Evolutionary conservation across 2,888 invertebrate species (phyloP).

Genomic region (Folsomia candida): DNA sequence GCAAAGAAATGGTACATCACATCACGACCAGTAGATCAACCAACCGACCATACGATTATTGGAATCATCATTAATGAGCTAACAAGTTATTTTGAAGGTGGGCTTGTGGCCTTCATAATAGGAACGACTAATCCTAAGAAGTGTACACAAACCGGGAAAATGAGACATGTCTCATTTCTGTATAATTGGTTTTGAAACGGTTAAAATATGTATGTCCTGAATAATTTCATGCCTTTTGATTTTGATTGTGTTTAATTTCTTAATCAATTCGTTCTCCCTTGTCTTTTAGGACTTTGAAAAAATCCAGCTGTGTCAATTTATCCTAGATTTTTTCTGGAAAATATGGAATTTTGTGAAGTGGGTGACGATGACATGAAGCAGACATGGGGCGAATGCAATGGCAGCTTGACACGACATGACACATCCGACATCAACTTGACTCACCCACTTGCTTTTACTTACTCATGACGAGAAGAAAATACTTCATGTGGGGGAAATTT

Average conservation of each 20-base stretch:
- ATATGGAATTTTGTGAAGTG: background rate
- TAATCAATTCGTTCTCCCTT: background rate
- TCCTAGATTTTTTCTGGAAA: background rate
- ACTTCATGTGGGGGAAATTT: too few relatives aligned
- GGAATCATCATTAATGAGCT: background rate
- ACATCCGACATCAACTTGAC: background rate
- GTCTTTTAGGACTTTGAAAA: background rate
- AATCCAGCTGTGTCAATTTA: background rate
- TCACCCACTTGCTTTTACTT: background rate
- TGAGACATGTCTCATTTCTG: too few relatives aligned
- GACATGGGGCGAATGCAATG: background rate
- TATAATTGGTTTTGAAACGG: too few relatives aligned
- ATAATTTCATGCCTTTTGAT: background rate
- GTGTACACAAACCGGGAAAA: too few relatives aligned
- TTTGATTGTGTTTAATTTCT: background rate
- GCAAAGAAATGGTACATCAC: background rate
- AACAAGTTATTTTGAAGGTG: conserved; percentile 8
- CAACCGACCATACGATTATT: background rate
- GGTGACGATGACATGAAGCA: background rate
- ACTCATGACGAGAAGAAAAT: too few relatives aligned
- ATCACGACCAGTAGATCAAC: background rate
- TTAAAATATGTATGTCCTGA: background rate
- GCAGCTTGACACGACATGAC: background rate
- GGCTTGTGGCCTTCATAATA: background rate
- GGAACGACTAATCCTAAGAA: too few relatives aligned